Base-by-base conservation (phyloP, 2,888 invertebrate genomes). In the Choreutis nemorana region DNA sequence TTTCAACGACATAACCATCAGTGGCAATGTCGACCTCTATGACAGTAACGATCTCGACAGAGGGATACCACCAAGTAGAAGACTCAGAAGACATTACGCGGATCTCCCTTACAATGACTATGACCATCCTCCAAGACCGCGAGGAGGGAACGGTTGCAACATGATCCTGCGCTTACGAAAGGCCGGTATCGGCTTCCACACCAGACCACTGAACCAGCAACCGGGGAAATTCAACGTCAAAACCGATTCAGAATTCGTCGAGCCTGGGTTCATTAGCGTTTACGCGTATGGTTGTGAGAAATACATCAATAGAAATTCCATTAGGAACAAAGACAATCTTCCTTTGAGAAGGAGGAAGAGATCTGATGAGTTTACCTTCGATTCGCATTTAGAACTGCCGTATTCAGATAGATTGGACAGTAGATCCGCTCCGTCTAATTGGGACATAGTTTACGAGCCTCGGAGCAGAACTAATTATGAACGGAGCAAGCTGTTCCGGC, bases 201-300 rank as follows among this genome's bases (percentile, higher is more conserved):
- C 90, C 0, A 84, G 85, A 39, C 89, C 90, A 0, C 70, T 87
- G 14, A 83, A 85, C 25, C 81, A 85, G 16, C 85, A 84, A 42
- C 81, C 85, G 1, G 87, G 87, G 0, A 86, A 86, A 42, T 87
- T 88, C 58, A 85, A 87, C 43, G 86, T 87, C 2, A 84, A 88
- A 57, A 90, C 90, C 0, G 90, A 90, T 50, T 90, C 91, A 0
- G 90, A 90, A 53, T 92, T 92, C 48, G 82, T 91, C 0, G 91
- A 92, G 45, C 91, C 91, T 0, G 88, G 91, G 8, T 91, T 91
- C 45, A 88, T 91, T 18, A 91, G 91, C 24, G 90, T 92, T 0
- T 91, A 91, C 48, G 91, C 91, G 0, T 91, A 91, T 40, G 90
- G 90, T 0, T 92, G 91, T 48, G 87, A 88, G 46, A 84, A 73